Base-by-base conservation (phyloP, 92 coral and sea anemone species). In the Porites divaricata region DNA sequence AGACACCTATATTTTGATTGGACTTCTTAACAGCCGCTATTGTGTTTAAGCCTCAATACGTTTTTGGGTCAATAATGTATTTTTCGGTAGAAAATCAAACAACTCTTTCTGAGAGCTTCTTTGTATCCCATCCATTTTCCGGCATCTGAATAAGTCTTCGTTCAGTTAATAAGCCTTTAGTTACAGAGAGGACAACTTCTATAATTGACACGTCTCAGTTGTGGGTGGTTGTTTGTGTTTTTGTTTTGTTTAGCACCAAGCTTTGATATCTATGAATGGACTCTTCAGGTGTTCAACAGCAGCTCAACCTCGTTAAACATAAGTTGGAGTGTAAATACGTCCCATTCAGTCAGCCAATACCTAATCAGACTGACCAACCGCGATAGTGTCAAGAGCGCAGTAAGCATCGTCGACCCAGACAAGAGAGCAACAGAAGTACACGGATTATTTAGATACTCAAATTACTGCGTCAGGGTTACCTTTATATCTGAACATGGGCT, bases 251-350 rank as follows among this genome's bases (percentile, higher is more conserved):
- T 49, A 35, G 51, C 17, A 17, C 25, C 21, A 71, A 35, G 13
- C 64, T 51, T 48, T n/a, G 50, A 19, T 23, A 22, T 56, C 20
- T 19, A 23, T 63, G 21, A 23, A 21, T 11, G 63, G 8, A 74
- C 78, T 11, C 63, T 74, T 17, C 35, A 74, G 17, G 41, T 74
- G 54, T 12, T 3, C 78, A 74, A 74, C 35, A 17, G 63, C 2
- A 74, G 78, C 64, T 74, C 78, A 6, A 74, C 78, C n/a, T 74
- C 78, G 9, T 51, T 74, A 15, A 20, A 51, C 17, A 23, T 74
- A 8, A 13, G 64, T 9, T 74, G 78, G 78, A 9, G 9, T 15
- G 8, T 9, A 2, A 13, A 20, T 8, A 2, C 63, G 21, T 23
- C 9, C 21, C 63, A 11, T 50, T 10, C 12, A 12, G 54, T 41